phyloP scores from a whole-genome alignment of 1,140 invertebrate genomes.

The Radopholus similis region DNA sequence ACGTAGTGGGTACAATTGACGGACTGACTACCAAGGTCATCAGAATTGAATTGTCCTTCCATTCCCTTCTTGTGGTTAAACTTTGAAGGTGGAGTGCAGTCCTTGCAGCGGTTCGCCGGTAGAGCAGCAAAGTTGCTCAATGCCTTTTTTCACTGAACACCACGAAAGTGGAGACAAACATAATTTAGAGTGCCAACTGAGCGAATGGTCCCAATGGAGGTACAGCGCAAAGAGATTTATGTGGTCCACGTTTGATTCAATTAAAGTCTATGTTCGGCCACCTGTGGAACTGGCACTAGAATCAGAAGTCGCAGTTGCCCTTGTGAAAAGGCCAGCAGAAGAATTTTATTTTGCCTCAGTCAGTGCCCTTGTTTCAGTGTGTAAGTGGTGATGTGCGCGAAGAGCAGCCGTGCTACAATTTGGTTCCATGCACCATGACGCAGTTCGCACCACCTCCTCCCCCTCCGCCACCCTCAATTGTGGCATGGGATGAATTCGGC shows the following conservation, averaged over 20 bases:
- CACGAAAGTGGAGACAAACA: background rate
- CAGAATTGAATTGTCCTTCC: too few relatives aligned
- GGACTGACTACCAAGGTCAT: background rate
- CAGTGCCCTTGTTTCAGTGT: background rate
- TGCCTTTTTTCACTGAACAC: background rate
- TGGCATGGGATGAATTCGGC: background rate
- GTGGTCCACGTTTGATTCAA: background rate
- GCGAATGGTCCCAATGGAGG: conserved; percentile 17
- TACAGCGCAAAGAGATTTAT: background rate
- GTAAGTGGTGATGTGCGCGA: background rate
- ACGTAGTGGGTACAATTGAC: background rate
- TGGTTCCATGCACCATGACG: background rate
- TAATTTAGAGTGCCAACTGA: background rate
- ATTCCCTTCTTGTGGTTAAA: background rate
- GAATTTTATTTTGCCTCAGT: background rate
- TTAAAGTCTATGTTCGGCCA: conserved; percentile 10
- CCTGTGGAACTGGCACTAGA: conserved; percentile 2
- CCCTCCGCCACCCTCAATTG: background rate
- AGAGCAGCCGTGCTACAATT: conserved; percentile 13
- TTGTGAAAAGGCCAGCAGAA: background rate
- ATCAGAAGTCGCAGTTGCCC: background rate
- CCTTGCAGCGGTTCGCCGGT: background rate
- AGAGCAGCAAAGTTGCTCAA: conserved; percentile 5
- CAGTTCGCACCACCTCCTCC: background rate
- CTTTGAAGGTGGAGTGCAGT: background rate